Evolutionary conservation across 2,797 vertebrate genomes (phyloP).

Genomic region (Chelmon rostratus): DNA sequence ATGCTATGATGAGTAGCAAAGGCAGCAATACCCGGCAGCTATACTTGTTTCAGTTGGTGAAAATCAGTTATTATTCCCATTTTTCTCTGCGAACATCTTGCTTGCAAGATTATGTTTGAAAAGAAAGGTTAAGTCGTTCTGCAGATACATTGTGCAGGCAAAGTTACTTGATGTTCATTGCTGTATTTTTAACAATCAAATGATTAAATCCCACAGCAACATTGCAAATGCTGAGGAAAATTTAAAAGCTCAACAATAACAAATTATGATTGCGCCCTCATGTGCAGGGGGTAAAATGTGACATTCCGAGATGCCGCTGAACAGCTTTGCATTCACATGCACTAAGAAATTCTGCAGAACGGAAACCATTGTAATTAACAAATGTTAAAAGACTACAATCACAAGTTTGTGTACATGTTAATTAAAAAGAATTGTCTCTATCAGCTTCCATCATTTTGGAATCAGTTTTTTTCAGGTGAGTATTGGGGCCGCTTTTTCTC

Average conservation of each 20-base stretch:
- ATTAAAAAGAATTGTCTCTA: background rate
- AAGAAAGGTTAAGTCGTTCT: background rate
- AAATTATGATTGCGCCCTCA: background rate
- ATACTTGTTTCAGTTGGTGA: background rate
- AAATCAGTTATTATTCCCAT: slow-evolving; percentile 19
- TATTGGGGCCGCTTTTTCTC: background rate
- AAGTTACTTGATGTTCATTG: background rate
- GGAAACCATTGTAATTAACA: background rate
- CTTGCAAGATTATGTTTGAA: background rate
- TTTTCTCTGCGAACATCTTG: slow-evolving; percentile 19
- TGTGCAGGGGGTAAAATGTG: background rate
- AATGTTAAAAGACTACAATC: background rate
- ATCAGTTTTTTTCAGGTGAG: background rate
- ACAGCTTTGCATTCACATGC: background rate
- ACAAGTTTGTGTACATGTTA: background rate
- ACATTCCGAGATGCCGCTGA: too few relatives aligned
- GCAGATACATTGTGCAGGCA: background rate
- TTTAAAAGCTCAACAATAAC: background rate
- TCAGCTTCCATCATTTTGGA: background rate
- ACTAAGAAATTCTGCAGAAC: background rate
- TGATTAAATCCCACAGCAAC: background rate
- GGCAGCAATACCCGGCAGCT: slow-evolving; percentile 3
- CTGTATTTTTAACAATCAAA: background rate
- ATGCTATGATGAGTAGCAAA: slow-evolving; percentile 27
- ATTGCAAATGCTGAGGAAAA: background rate